phyloP scores from a whole-genome alignment of 2,888 invertebrate genomes.

The Parnassius smintheus region DNA sequence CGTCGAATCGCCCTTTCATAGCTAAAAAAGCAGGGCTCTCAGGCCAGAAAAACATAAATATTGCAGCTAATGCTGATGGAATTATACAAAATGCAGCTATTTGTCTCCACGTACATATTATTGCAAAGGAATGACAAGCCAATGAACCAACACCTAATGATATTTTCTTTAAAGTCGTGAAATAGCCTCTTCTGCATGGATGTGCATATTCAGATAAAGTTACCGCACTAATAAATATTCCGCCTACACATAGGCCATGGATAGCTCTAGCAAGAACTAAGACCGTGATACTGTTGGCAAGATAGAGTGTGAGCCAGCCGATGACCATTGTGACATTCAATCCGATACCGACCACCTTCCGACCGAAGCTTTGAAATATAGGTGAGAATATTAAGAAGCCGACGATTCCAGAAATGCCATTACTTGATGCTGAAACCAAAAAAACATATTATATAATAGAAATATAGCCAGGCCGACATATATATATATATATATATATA shows the following conservation, averaged over 20 bases:
- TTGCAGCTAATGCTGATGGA: constrained; percentile 26
- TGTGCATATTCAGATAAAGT: constrained; percentile 42
- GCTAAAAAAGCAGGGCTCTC: constrained; percentile 48
- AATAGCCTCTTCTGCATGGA: constrained; percentile 43
- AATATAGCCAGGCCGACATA: too few species aligned
- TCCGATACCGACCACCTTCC: constrained; percentile 36
- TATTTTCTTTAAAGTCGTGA: constrained; percentile 39
- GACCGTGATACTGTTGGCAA: constrained; percentile 35
- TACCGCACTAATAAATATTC: constrained; percentile 37
- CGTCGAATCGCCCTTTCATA: constrained; percentile 42
- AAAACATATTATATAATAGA: too few species aligned
- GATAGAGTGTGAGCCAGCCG: constrained; percentile 40
- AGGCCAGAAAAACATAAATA: constrained; percentile 42
- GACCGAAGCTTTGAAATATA: constrained; percentile 41
- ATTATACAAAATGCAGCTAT: constrained; percentile 35
- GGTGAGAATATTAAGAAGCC: constrained; percentile 41
- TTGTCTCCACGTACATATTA: constrained; percentile 43
- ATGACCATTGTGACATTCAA: constrained; percentile 29
- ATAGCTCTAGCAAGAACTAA: constrained; percentile 40
- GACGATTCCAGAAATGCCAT: constrained; percentile 39
- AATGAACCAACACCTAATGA: constrained; percentile 36
- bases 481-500: too few species aligned
- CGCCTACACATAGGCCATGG: constrained; percentile 41
- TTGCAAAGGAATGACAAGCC: constrained; percentile 39
- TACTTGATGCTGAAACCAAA: constrained; percentile 37